Evolutionary conservation across 30 jellyfish, hydroid and myxozoan species (phyloP).

Genomic region (Cassiopea andromeda): DNA sequence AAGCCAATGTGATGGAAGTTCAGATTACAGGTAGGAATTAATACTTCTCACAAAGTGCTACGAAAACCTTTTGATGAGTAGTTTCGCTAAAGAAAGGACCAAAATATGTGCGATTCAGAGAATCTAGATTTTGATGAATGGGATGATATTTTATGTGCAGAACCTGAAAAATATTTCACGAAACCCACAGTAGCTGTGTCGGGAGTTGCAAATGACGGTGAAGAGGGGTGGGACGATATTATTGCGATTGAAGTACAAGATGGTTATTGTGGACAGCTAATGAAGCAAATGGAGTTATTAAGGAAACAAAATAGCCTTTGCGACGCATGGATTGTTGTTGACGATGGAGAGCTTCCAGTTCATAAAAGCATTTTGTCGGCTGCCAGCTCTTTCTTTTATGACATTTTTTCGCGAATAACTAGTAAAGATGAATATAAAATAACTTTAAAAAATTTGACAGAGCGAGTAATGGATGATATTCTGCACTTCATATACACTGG

Average conservation of each 20-base stretch:
- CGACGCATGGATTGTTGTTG: conserved; percentile 94
- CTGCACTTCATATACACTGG: conserved; percentile 97
- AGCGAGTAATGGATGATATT: conserved; percentile 90
- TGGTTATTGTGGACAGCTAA: conserved; percentile 85
- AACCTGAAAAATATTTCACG: conserved; percentile 73
- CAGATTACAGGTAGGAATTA: too few species aligned
- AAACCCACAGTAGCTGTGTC: conserved; percentile 29
- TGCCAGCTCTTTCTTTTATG: conserved; percentile 85
- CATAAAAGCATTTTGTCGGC: conserved; percentile 87
- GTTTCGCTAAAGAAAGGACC: neutral
- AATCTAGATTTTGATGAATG: conserved; percentile 73
- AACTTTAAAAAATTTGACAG: conserved; percentile 78
- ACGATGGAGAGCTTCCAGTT: conserved; percentile 87
- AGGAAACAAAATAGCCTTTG: conserved; percentile 86
- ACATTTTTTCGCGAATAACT: conserved; percentile 79
- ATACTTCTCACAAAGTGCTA: too few species aligned
- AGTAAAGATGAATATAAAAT: conserved; percentile 81
- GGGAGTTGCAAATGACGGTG: conserved; percentile 46
- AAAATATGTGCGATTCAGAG: conserved; percentile 23
- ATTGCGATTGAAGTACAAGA: conserved; percentile 95
- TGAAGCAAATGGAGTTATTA: conserved; percentile 92
- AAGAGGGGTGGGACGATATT: conserved; percentile 95
- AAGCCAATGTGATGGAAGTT: too few species aligned
- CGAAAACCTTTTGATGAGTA: too few species aligned
- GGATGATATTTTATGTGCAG: conserved; percentile 96